Conservation (phyloP, 1,140 invertebrate genomes). For the Ostrea denselamellosa region DNA sequence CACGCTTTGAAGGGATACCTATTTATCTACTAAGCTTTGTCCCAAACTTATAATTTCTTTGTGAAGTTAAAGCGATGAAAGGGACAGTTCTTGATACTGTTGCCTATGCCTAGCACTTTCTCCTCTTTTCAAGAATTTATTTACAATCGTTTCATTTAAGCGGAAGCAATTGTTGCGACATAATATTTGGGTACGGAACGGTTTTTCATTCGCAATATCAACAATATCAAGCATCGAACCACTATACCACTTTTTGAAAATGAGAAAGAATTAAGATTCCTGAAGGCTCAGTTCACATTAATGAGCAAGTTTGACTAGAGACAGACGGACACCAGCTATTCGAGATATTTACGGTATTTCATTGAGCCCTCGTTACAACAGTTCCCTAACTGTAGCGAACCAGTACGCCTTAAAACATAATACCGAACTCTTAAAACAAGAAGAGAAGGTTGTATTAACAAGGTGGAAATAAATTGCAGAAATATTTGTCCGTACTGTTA, state of each 20-base stretch:
- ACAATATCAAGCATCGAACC: background rate
- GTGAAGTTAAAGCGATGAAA: slow-evolving; percentile 17
- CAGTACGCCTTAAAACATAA: background rate
- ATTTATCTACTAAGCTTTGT: slow-evolving; percentile 28
- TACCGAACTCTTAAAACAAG: background rate
- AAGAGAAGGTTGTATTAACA: background rate
- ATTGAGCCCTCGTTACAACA: background rate
- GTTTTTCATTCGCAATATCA: background rate
- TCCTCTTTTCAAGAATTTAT: background rate
- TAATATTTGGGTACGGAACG: background rate
- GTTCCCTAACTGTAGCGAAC: background rate
- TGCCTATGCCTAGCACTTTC: background rate
- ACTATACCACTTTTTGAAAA: too few relatives aligned
- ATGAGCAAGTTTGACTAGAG: background rate
- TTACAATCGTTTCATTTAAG: background rate
- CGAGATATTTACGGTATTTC: background rate
- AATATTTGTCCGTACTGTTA: background rate
- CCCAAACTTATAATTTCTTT: slow-evolving; percentile 18
- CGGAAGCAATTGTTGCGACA: background rate
- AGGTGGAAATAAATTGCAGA: background rate
- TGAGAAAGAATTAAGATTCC: background rate
- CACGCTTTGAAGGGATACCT: slow-evolving; percentile 20
- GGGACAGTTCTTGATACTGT: background rate
- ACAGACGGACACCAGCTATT: background rate
- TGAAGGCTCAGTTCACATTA: background rate